Conservation (phyloP, 2,888 invertebrate species). For the Sesia apiformis region DNA sequence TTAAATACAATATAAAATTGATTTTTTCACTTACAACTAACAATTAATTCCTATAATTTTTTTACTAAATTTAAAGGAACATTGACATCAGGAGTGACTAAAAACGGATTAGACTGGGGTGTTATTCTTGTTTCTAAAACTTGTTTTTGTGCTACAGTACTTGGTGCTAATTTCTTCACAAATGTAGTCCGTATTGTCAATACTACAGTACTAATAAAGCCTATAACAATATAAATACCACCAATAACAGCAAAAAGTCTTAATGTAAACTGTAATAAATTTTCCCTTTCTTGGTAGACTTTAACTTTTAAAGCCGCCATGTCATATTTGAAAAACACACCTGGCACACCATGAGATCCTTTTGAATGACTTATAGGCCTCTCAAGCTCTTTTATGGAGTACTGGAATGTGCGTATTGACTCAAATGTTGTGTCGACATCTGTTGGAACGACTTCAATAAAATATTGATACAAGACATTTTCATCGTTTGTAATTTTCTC, state of each 20-base stretch:
- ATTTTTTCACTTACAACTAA: background rate
- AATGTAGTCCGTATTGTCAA: slow-evolving; percentile 33
- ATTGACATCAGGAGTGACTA: slow-evolving; percentile 42
- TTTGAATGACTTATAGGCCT: slow-evolving; percentile 79
- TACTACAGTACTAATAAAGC: slow-evolving; percentile 59
- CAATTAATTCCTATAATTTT: slow-evolving; percentile 34
- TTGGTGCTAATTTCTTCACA: slow-evolving; percentile 20
- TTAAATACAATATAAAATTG: background rate
- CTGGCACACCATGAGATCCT: slow-evolving; percentile 95
- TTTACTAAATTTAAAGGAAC: slow-evolving; percentile 50
- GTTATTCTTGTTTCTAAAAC: slow-evolving; percentile 17
- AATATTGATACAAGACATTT: slow-evolving; percentile 92
- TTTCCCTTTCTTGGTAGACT: slow-evolving; percentile 86
- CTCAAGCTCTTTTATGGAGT: slow-evolving; percentile 92
- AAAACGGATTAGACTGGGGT: slow-evolving; percentile 34
- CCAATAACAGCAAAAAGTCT: slow-evolving; percentile 93
- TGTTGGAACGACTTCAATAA: slow-evolving; percentile 96
- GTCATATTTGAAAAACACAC: slow-evolving; percentile 96
- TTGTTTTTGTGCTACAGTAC: slow-evolving; percentile 17
- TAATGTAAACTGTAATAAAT: slow-evolving; percentile 85
- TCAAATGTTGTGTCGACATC: slow-evolving; percentile 88
- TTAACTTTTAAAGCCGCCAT: slow-evolving; percentile 91
- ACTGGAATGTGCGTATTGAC: slow-evolving; percentile 89
- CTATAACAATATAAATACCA: slow-evolving; percentile 92
- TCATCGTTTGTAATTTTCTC: slow-evolving; percentile 84